Conservation (phyloP, 2,113 vertebrate species). For the Columbina picui region DNA sequence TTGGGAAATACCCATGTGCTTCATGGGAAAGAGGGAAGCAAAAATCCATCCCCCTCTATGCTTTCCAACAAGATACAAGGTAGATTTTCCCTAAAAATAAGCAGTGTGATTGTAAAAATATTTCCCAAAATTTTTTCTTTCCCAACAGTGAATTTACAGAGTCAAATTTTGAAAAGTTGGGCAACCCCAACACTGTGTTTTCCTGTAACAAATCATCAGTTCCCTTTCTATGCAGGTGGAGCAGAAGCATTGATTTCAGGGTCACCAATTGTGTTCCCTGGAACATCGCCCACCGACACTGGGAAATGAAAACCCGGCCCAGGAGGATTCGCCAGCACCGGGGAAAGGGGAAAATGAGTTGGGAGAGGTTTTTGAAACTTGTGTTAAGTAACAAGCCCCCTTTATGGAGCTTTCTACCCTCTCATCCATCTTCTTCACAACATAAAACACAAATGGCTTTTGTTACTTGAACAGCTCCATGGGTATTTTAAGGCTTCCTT, state of each 20-base stretch:
- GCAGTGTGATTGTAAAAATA: background rate
- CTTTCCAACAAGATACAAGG: background rate
- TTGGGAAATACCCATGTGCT: background rate
- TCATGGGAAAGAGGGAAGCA: background rate
- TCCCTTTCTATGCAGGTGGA: background rate
- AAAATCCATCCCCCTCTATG: background rate
- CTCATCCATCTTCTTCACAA: background rate
- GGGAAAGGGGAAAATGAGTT: background rate
- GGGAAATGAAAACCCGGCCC: background rate
- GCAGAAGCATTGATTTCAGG: background rate
- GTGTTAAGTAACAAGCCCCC: background rate
- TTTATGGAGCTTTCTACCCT: background rate
- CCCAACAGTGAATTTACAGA: background rate
- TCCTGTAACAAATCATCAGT: background rate
- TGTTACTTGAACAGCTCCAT: background rate
- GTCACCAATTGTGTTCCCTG: rapidly evolving
- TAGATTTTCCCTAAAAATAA: background rate
- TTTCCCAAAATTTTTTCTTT: background rate
- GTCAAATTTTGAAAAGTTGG: background rate
- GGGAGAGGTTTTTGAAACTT: background rate
- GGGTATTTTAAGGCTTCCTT: background rate
- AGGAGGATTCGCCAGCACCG: background rate
- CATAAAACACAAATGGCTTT: background rate
- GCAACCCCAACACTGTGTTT: background rate
- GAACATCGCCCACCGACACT: background rate